Conservation (phyloP, 37 sponge, comb jelly and placozoan genomes). For the Cladorhizidae sp. region DNA sequence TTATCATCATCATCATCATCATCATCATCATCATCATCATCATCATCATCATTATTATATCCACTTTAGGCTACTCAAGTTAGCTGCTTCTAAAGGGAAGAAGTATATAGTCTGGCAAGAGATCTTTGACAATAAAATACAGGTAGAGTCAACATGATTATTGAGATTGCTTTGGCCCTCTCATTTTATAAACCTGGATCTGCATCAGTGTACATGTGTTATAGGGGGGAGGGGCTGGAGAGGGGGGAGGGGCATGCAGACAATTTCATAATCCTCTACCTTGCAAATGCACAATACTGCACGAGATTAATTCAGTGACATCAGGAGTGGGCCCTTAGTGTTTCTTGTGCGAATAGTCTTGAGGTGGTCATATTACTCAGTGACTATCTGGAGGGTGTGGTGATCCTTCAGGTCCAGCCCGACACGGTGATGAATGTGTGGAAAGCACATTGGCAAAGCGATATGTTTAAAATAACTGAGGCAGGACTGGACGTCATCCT, state of each 20-base stretch:
- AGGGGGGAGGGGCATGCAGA: too few species aligned
- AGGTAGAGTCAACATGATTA: constrained; percentile 26
- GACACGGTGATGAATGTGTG: constrained; percentile 95
- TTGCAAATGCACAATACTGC: too few species aligned
- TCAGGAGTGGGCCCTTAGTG: background rate
- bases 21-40: background rate
- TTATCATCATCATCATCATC: background rate
- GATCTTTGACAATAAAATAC: constrained; percentile 87
- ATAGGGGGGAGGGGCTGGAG: too few species aligned
- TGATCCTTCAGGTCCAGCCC: constrained; percentile 48
- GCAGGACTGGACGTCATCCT: constrained; percentile 77
- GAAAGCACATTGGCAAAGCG: constrained; percentile 73
- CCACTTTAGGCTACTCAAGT: constrained; percentile 61
- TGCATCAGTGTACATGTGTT: background rate
- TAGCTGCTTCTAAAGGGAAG: constrained; percentile 60
- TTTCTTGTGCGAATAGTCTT: background rate
- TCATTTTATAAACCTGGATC: too few species aligned
- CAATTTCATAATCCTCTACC: too few species aligned
- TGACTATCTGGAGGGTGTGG: background rate
- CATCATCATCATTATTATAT: background rate
- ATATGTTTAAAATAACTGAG: constrained; percentile 69
- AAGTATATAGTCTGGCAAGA: constrained; percentile 98
- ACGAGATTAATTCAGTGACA: too few species aligned
- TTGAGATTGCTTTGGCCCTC: too few species aligned
- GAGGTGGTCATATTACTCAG: background rate